Base-by-base conservation (phyloP, 2,888 invertebrate species). In the Drosophila planitibia region DNA sequence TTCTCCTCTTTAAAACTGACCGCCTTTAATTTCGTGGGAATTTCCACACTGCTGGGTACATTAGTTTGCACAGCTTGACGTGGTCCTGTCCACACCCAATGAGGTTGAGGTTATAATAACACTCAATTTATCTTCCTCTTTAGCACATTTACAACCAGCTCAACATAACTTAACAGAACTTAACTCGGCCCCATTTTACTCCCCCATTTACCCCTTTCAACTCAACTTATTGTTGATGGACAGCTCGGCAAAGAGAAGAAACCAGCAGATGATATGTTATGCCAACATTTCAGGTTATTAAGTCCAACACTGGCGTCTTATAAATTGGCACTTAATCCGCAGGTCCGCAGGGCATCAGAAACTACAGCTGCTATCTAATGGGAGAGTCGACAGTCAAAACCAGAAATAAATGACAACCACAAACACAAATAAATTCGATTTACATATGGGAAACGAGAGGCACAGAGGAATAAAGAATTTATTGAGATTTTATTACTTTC, bases 41-140 rank as follows among this genome's bases (percentile, higher is more conserved):
- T 39, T 66, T 65, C 47, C 59, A 35, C 53, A 65, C 58, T 62
- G 72, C 54, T 76, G 74, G 39, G 28, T 57, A 55, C 68, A 70
- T 79, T 74, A 54, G 70, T 72, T 41, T 51, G 44, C 33, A 52
- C 33, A 60, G 25, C n/a, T 60, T 61, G 16, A 28, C 49, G 51
- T 41, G 54, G 25, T 32, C 39, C n/a, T 35, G 44, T 5, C 25
- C 51, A 49, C 6, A 32, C 44, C 55, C 70, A 57, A 75, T 76
- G 72, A 69, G 74, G 70, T 76, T 71, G 67, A 9, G 47, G 68
- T 37, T 61, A 66, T 89, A 89, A 82, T 84, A 89, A 75, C 79
- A 53, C 54, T 70, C 89, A 73, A 85, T 89, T 81, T 76, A 82
- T 85, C 89, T 85, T 87, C 73, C 69, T 70, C 4, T 69, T 87